phyloP scores from a whole-genome alignment of 1,140 invertebrate genomes.

The Drosophila takahashii region DNA sequence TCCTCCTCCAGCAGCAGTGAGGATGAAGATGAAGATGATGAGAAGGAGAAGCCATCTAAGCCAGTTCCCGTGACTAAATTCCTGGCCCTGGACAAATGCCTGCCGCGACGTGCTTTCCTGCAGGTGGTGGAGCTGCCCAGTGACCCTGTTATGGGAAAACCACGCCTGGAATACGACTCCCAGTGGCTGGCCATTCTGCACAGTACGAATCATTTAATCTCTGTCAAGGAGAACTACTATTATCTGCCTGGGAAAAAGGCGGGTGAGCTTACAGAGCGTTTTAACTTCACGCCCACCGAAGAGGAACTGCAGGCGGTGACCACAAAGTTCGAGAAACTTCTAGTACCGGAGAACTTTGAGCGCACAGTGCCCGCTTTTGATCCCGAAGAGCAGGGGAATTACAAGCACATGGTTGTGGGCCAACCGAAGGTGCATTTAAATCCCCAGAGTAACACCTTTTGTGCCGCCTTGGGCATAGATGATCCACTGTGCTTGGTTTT shows the following conservation, averaged over 20 bases:
- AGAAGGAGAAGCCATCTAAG: background rate
- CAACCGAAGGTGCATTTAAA: constrained; percentile 88
- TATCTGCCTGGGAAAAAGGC: constrained; percentile 93
- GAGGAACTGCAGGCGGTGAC: constrained; percentile 90
- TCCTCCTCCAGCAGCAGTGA: constrained; percentile 53
- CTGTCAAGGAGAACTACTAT: constrained; percentile 88
- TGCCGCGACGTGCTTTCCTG: constrained; percentile 94
- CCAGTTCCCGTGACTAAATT: constrained; percentile 91
- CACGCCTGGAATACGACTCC: constrained; percentile 92
- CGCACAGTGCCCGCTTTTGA: constrained; percentile 89
- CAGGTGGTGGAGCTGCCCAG: constrained; percentile 88
- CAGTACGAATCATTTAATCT: constrained; percentile 95
- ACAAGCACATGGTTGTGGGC: constrained; percentile 62
- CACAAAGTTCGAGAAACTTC: constrained; percentile 89
- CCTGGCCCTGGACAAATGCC: constrained; percentile 97
- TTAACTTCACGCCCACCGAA: constrained; percentile 90
- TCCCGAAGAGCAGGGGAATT: constrained; percentile 77
- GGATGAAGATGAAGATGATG: constrained; percentile 40
- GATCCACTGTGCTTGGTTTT: constrained; percentile 89
- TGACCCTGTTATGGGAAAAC: constrained; percentile 70
- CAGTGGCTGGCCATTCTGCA: constrained; percentile 97
- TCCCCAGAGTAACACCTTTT: constrained; percentile 93
- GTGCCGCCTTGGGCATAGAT: constrained; percentile 91
- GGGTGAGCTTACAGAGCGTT: constrained; percentile 87
- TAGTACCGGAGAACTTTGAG: constrained; percentile 91